phyloP scores from a whole-genome alignment of 2,888 invertebrate genomes.

The Resseliella maxima region DNA sequence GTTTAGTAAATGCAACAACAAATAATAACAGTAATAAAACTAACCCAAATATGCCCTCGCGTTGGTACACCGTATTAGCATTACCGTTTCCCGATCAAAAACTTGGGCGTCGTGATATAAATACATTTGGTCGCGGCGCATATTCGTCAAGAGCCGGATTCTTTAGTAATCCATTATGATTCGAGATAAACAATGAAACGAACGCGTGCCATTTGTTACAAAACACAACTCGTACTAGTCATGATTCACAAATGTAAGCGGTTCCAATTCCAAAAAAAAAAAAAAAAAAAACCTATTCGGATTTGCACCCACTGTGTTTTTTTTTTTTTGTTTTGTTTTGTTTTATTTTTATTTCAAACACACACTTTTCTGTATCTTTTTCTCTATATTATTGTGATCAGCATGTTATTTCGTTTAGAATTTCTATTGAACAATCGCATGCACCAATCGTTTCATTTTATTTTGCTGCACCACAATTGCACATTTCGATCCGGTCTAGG shows the following conservation, averaged over 20 bases:
- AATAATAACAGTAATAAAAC: constrained; percentile 56
- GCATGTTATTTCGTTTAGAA: not conserved
- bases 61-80: constrained; percentile 91
- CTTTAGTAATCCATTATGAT: constrained; percentile 77
- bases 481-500: not conserved
- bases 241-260: constrained; percentile 62
- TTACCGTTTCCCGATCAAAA: constrained; percentile 94
- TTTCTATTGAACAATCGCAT: not conserved
- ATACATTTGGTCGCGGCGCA: constrained; percentile 69
- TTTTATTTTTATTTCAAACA: too few relatives aligned
- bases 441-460: not conserved
- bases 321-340: not conserved
- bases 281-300: not conserved
- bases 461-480: not conserved
- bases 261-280: not conserved
- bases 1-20: constrained; percentile 55
- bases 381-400: too few relatives aligned
- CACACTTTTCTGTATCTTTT: too few relatives aligned
- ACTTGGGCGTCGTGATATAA: constrained; percentile 83
- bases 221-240: constrained; percentile 59
- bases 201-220: constrained; percentile 60
- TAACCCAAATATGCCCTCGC: constrained; percentile 75
- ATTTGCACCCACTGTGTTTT: not conserved
- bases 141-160: constrained; percentile 84
- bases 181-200: constrained; percentile 59